Evolutionary conservation across 2,888 invertebrate genomes (phyloP).

Genomic region (Cataglyphis altisquamis): DNA sequence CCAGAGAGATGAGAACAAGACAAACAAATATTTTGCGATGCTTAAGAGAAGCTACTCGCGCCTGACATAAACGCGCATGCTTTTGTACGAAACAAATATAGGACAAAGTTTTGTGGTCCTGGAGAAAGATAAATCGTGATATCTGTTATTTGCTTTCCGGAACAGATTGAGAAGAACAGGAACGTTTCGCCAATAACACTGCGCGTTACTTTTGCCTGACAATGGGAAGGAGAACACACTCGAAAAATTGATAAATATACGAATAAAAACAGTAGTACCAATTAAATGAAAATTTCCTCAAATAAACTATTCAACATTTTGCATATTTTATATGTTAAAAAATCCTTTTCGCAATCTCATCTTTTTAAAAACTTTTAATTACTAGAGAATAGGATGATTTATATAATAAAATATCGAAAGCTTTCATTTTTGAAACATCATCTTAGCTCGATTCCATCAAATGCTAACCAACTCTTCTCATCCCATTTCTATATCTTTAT

Average conservation of each 20-base stretch:
- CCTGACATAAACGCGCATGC: conserved; percentile 29
- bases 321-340: not conserved
- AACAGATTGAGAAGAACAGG: conserved; percentile 25
- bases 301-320: not conserved
- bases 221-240: not conserved
- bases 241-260: conserved; percentile 12
- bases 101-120: conserved; percentile 4
- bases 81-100: conserved; percentile 21
- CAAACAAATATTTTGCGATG: conserved; percentile 31
- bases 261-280: not conserved
- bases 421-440: not conserved
- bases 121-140: conserved; percentile 40
- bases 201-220: conserved; percentile 1
- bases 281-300: not conserved
- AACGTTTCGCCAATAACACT: conserved; percentile 7
- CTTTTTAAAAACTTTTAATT: not conserved
- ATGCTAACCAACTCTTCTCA: conserved; percentile 18
- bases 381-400: not conserved
- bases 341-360: not conserved
- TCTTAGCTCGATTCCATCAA: not conserved
- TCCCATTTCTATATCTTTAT: not conserved
- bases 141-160: conserved; percentile 31
- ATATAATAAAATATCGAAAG: not conserved
- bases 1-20: not conserved
- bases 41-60: conserved; percentile 26